phyloP scores from a whole-genome alignment of 2,113 vertebrate species.

The Stictonetta naevosa region DNA sequence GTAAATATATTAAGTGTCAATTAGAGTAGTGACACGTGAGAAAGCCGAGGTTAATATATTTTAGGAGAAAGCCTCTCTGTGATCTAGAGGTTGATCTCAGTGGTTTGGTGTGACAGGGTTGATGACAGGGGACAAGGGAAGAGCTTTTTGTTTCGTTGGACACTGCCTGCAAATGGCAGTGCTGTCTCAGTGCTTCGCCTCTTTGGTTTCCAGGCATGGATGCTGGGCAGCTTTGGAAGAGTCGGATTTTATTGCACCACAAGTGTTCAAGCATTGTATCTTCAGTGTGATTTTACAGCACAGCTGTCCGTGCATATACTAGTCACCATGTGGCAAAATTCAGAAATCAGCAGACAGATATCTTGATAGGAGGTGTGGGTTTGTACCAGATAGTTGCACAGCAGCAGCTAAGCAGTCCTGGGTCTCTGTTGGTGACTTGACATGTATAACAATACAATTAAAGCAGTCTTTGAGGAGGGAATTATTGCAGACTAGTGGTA shows the following conservation, averaged over 20 bases:
- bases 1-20: conserved; percentile 64
- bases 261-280: background rate
- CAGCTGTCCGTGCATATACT: accelerated
- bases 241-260: background rate
- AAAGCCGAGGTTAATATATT: conserved; percentile 34
- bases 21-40: background rate
- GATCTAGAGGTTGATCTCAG: background rate
- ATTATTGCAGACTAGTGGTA: background rate
- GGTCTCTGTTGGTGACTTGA: background rate
- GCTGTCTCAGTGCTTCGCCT: background rate
- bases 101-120: conserved; percentile 22
- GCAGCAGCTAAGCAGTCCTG: background rate
- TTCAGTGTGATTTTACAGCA: background rate
- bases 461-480: background rate
- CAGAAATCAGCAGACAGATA: background rate
- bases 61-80: conserved; percentile 34
- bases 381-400: background rate
- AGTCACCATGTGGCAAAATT: background rate
- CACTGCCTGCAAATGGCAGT: background rate
- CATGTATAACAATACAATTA: background rate
- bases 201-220: accelerated
- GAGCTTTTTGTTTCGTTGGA: conserved; percentile 20
- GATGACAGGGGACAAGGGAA: conserved; percentile 32
- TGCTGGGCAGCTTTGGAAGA: background rate
- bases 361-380: background rate